Base-by-base conservation (phyloP, 2,797 vertebrate genomes). In the Hydrolagus colliei region DNA sequence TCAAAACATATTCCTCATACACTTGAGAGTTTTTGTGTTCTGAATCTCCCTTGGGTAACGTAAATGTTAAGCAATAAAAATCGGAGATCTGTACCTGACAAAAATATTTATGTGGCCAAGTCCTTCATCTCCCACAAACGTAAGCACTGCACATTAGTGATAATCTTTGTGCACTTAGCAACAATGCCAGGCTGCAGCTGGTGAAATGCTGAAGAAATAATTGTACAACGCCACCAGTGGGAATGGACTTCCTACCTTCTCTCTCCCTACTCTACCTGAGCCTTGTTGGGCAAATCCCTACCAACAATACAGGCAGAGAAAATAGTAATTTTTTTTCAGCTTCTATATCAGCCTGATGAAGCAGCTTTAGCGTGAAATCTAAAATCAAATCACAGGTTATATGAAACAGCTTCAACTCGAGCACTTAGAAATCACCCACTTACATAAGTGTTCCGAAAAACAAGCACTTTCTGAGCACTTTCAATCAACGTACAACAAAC, bases 371-470 rank as follows among this genome's bases (percentile, higher is more conserved):
- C 2, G 32, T 65, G 10, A 32, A 14, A 12, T 65, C 61, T 80
- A 80, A 80, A 67, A 80, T 65, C 9, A 67, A 13, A 9, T 65
- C 14, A 67, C 8, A n/a, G 27, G 8, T 80, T 32, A 4, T 35
- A 80, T 27, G 62, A 18, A 27, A 65, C 62, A 27, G 61, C 32
- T 65, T 32, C 16, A 65, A 65, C 35, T 80, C 32, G 18, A 27
- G 62, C 18, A 27, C 67, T 67, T 35, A 2, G 14, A 8, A 27
- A 63, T 79, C 12, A 27, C 6, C 67, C 78, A 80, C 77, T 80
- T 65, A 80, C n/a, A 65, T 80, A 32, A 80, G 62, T 35, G 22
- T 80, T 80, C 67, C 18, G 13, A 80, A 35, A 62, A 78, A 79
- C 77, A n/a, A 27, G 61, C 22, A 80, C 11, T 76, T 76, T 80